Percentiles rank a stretch among this genome's conserved stretches.
These are phyloP conservation scores for Smithornis capensis DNA, from an alignment of 2,113 vertebrate species.

Conservation along the genomic window DNA sequence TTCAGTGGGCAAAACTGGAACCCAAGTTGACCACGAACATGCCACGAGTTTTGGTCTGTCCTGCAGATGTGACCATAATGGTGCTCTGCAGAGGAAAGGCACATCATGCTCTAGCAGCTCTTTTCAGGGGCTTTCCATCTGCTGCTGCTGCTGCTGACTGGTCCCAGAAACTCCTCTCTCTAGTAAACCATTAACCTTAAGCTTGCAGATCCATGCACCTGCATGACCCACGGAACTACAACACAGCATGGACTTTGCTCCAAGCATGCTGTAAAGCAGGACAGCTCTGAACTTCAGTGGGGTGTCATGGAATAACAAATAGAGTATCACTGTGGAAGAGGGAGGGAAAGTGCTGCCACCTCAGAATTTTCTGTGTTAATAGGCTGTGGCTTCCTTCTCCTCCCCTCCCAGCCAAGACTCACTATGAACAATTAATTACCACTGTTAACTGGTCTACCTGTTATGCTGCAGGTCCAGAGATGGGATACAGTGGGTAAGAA, in stretches of 20 bases:
- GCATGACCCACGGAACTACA: rapidly evolving
- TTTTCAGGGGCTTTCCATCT: rapidly evolving
- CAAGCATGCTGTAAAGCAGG: neutral
- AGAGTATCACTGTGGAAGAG: rapidly evolving
- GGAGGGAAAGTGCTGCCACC: rapidly evolving
- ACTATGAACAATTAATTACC: neutral
- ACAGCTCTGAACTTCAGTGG: rapidly evolving
- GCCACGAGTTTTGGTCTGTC: rapidly evolving
- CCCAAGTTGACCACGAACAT: neutral
- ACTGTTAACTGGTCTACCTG: neutral
- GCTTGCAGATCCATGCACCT: neutral
- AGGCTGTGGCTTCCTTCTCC: neutral
- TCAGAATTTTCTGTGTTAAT: neutral
- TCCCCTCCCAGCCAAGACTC: neutral
- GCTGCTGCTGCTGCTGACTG: rapidly evolving
- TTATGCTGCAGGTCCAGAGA: neutral
- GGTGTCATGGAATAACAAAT: neutral
- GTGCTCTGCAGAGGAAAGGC: neutral
- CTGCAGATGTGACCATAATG: rapidly evolving
- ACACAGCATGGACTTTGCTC: neutral
- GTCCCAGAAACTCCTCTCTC: neutral
- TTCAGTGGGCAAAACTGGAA: neutral
- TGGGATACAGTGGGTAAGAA: neutral
- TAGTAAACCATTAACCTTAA: neutral
- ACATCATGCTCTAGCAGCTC: rapidly evolving